phyloP scores from a whole-genome alignment of 2,888 invertebrate species.

The Alloplasta piceator region DNA sequence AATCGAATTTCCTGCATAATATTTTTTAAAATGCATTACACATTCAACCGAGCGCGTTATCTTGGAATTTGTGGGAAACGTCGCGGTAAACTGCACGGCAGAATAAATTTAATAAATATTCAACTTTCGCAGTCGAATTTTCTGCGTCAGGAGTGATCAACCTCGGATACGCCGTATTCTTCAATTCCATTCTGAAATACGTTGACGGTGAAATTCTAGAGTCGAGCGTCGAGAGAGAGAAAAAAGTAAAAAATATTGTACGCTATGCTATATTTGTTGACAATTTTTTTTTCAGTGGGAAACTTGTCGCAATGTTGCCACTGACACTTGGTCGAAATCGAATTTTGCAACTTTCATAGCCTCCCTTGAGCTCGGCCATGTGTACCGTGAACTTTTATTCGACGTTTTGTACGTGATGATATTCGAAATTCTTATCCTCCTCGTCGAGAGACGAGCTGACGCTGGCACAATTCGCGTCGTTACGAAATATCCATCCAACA shows the following conservation, averaged over 20 bases:
- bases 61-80: not conserved
- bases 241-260: constrained; percentile 8
- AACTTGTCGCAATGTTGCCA: constrained; percentile 1
- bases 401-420: constrained; percentile 25
- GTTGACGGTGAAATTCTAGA: not conserved
- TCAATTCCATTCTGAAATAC: not conserved
- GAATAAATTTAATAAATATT: constrained; percentile 6
- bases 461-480: not conserved
- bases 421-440: constrained; percentile 19
- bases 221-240: not conserved
- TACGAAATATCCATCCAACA: not conserved
- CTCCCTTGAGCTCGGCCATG: constrained; percentile 4
- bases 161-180: not conserved
- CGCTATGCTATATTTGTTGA: not conserved
- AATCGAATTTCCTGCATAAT: too few relatives aligned
- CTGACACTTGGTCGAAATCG: constrained; percentile 30
- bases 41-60: not conserved
- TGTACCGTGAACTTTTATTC: constrained; percentile 5
- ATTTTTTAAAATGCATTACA: too few relatives aligned
- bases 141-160: constrained; percentile 6
- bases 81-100: too few relatives aligned
- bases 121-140: constrained; percentile 23
- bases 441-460: not conserved
- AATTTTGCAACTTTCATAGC: constrained; percentile 43
- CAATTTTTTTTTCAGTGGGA: not conserved